These are phyloP conservation scores for Calameuta idolon DNA, from an alignment of 2,888 invertebrate genomes.

Conservation along the genomic window DNA sequence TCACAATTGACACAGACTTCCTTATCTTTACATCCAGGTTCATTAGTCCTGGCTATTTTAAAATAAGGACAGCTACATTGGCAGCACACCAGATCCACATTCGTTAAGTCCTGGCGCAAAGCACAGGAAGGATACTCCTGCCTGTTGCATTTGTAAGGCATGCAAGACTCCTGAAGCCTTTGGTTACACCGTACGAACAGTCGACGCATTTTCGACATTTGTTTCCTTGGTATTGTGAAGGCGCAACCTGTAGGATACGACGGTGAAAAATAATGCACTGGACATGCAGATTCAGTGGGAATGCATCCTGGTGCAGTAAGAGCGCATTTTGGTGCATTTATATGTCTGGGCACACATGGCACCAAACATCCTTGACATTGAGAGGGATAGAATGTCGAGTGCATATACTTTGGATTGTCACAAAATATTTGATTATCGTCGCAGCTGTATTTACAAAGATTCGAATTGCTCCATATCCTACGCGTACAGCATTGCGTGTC, in stretches of 20 bases:
- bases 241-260: background rate
- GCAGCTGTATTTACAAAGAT: background rate
- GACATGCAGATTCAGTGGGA: background rate
- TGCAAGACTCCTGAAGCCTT: background rate
- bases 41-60: conserved; percentile 7
- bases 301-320: background rate
- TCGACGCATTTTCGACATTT: background rate
- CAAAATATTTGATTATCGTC: background rate
- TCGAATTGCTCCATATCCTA: background rate
- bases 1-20: background rate
- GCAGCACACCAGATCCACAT: conserved; percentile 32
- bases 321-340: background rate
- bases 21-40: background rate
- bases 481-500: background rate
- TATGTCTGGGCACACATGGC: background rate
- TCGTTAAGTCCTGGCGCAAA: background rate
- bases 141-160: background rate
- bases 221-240: background rate
- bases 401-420: background rate
- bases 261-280: background rate
- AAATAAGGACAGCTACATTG: conserved; percentile 37
- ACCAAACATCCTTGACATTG: background rate
- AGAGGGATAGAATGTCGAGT: background rate
- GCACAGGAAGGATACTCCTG: background rate
- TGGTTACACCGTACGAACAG: background rate